A percentile compares a stretch with the other conserved stretches of the same genome.
Conservation (phyloP, 2,888 invertebrate species). For the Portevinia maculata region DNA sequence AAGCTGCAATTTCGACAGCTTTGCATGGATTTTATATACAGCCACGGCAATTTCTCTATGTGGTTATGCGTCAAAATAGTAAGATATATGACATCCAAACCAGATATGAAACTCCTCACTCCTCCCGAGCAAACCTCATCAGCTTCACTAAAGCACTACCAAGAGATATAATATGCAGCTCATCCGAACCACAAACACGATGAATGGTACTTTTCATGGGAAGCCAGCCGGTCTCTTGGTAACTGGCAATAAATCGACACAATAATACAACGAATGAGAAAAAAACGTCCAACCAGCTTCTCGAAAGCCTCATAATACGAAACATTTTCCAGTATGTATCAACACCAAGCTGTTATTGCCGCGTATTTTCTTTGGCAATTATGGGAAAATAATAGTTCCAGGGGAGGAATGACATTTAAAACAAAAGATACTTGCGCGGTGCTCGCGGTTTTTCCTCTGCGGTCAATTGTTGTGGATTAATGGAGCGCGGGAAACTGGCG, state of each 20-base stretch:
- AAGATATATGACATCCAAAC: conserved; percentile 65
- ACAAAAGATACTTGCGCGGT: conserved; percentile 61
- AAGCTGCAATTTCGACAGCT: conserved; percentile 63
- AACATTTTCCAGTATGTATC: conserved; percentile 52
- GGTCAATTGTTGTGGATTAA: conserved; percentile 70
- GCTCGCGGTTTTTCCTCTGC: conserved; percentile 39
- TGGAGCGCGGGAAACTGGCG: conserved; percentile 59
- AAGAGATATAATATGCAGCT: conserved; percentile 51
- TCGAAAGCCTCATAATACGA: conserved; percentile 30
- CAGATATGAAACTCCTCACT: conserved; percentile 53
- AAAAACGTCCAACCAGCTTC: conserved; percentile 31
- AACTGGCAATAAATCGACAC: conserved; percentile 63
- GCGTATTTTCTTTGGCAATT: conserved; percentile 70
- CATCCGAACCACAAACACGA: conserved; percentile 55
- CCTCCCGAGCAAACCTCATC: conserved; percentile 6
- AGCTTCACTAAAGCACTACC: conserved; percentile 13
- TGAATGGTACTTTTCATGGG: conserved; percentile 42
- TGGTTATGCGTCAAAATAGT: conserved; percentile 38
- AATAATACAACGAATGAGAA: conserved; percentile 27
- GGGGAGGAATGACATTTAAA: conserved; percentile 53
- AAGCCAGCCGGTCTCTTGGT: conserved; percentile 53
- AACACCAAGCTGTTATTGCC: conserved; percentile 24
- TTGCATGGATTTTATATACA: conserved; percentile 36
- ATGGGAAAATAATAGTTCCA: conserved; percentile 70
- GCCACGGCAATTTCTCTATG: conserved; percentile 57